These are phyloP conservation scores for Galago senegalensis DNA, from an alignment of 2,797 vertebrate genomes.

Conservation along the genomic window DNA sequence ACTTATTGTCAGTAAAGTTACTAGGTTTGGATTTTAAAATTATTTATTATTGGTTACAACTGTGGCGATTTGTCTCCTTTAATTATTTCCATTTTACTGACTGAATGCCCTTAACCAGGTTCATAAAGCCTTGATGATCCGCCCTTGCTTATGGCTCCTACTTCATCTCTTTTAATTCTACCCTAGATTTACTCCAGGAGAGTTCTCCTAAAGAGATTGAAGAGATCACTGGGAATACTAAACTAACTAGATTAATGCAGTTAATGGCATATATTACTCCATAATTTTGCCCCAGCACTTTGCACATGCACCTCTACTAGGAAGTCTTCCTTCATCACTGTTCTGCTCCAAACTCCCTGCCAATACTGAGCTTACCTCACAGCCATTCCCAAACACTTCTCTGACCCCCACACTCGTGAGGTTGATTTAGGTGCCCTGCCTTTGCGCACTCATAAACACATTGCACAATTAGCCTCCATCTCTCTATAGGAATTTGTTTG, in stretches of 20 bases:
- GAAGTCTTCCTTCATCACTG: not conserved
- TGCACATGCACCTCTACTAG: not conserved
- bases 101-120: not conserved
- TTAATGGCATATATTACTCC: not conserved
- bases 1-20: not conserved
- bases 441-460: not conserved
- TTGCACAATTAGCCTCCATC: not conserved
- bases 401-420: not conserved
- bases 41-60: not conserved
- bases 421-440: not conserved
- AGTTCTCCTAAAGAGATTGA: not conserved
- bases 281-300: not conserved
- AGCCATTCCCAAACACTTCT: not conserved
- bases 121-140: not conserved
- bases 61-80: not conserved
- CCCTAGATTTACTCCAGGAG: not conserved
- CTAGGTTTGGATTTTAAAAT: not conserved
- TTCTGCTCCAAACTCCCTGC: not conserved
- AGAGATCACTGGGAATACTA: not conserved
- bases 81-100: constrained; percentile 25
- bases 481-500: not conserved
- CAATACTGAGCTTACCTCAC: not conserved
- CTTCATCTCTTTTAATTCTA: not conserved
- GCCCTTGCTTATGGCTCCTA: not conserved
- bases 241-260: not conserved